A percentile compares a stretch with the other conserved stretches of the same genome.
These are phyloP conservation scores for Hapalemur alaotrensis DNA, from an alignment of 2,797 vertebrate genomes.

Conservation along the genomic window DNA sequence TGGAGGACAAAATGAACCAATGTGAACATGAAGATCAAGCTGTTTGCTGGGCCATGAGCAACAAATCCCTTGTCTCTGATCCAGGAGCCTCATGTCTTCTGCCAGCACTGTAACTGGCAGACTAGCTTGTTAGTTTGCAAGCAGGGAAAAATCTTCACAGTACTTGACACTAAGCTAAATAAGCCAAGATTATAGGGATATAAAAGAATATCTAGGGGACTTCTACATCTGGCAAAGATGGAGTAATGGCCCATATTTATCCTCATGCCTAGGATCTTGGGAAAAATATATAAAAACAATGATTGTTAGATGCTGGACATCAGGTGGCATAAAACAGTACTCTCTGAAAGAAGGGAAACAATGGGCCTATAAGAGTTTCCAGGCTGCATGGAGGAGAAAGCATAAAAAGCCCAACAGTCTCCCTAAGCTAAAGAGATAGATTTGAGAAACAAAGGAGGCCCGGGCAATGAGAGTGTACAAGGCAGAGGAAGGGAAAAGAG, in stretches of 20 bases:
- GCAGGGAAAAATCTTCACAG: background rate
- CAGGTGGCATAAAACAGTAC: background rate
- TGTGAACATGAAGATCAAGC: background rate
- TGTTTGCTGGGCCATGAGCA: background rate
- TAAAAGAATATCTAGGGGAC: background rate
- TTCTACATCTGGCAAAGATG: background rate
- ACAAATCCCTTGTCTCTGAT: background rate
- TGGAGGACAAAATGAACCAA: background rate
- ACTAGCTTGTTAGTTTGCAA: background rate
- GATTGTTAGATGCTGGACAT: background rate
- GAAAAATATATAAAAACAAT: background rate
- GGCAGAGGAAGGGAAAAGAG: background rate
- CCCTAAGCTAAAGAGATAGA: background rate
- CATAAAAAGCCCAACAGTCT: background rate
- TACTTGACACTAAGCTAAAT: background rate
- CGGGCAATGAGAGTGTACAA: background rate
- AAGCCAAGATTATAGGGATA: background rate
- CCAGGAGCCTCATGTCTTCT: background rate
- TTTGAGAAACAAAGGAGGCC: background rate
- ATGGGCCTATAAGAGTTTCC: background rate
- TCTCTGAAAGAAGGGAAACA: background rate
- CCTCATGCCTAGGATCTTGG: background rate
- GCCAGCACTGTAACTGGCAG: background rate
- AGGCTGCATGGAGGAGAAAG: background rate
- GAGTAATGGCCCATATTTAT: background rate